Evolutionary conservation across 2,113 vertebrate genomes (phyloP).

Genomic region (Lepus timidus): DNA sequence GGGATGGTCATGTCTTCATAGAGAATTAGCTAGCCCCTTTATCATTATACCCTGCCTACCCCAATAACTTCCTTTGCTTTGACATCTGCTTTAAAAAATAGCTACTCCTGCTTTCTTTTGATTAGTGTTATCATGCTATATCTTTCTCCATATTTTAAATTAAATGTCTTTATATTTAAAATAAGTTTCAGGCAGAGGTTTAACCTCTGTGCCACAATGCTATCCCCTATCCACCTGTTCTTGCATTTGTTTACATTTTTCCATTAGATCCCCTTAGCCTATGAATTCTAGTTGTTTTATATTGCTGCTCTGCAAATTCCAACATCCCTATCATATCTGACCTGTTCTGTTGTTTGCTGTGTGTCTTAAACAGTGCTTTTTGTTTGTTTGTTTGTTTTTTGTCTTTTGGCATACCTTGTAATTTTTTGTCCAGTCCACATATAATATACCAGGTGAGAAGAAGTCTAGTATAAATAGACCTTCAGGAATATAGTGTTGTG

Average conservation of each 20-base stretch:
- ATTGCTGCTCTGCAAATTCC: not conserved
- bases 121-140: not conserved
- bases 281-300: constrained; percentile 17
- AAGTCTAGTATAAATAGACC: not conserved
- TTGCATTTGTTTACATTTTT: not conserved
- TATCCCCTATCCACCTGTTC: not conserved
- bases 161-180: not conserved
- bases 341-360: not conserved
- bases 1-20: not conserved
- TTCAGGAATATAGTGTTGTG: not conserved
- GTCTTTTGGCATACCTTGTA: not conserved
- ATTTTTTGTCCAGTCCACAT: constrained; percentile 10
- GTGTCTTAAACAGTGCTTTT: not conserved
- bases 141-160: not conserved
- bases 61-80: not conserved
- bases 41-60: not conserved
- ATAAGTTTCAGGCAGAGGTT: no score
- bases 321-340: not conserved
- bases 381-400: not conserved
- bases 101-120: not conserved
- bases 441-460: not conserved
- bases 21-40: not conserved
- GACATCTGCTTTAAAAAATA: not conserved
- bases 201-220: no score
- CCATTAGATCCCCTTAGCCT: not conserved